Conservation (phyloP, 2,888 invertebrate species). For the Scaptomyza parva region DNA sequence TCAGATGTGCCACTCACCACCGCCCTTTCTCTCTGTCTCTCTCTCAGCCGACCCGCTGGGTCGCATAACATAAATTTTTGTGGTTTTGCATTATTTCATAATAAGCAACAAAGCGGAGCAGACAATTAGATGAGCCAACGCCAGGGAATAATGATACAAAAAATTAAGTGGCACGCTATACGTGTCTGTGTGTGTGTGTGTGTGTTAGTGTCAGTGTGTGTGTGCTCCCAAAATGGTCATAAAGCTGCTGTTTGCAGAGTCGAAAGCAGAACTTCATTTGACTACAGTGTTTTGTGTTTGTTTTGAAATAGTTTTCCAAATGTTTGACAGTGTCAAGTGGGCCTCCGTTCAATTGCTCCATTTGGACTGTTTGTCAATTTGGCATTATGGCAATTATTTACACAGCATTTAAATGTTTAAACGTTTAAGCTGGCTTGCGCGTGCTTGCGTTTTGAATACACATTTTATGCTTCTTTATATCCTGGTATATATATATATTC, state of each 20-base stretch:
- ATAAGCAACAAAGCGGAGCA: constrained; percentile 61
- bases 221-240: constrained; percentile 68
- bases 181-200: constrained; percentile 15
- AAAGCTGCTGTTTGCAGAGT: constrained; percentile 43
- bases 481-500: constrained; percentile 36
- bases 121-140: constrained; percentile 62
- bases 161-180: constrained; percentile 67
- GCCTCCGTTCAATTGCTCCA: constrained; percentile 2
- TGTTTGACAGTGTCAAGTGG: constrained; percentile 33
- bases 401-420: constrained; percentile 57
- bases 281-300: constrained; percentile 9
- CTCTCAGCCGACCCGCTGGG: not conserved
- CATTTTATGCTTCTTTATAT: constrained; percentile 27
- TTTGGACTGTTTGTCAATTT: constrained; percentile 22
- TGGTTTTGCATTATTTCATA: constrained; percentile 66
- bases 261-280: constrained; percentile 30
- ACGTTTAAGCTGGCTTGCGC: constrained; percentile 33
- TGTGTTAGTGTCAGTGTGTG: constrained; percentile 2
- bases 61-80: constrained; percentile 57
- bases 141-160: constrained; percentile 65
- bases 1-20: constrained; percentile 5
- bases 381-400: constrained; percentile 61
- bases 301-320: constrained; percentile 62
- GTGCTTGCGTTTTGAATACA: constrained; percentile 19
- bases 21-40: too few relatives aligned